A percentile compares a stretch with the other conserved stretches of the same genome.
Evolutionary conservation across 2,797 vertebrate genomes (phyloP).

Genomic region (Trichosurus vulpecula): DNA sequence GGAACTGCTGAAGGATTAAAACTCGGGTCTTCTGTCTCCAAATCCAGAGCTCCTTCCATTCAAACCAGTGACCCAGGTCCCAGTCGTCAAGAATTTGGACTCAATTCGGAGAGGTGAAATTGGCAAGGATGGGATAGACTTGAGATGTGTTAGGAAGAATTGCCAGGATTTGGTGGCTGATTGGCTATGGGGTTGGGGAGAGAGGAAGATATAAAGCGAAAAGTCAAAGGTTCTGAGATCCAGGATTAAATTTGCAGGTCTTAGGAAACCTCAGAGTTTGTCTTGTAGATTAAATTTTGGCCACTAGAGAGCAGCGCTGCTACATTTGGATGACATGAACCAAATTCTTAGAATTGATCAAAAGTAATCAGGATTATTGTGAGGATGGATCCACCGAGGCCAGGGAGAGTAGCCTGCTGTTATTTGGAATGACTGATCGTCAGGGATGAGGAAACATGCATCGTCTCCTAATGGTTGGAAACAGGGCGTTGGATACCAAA

Average conservation of each 20-base stretch:
- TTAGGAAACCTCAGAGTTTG: not conserved
- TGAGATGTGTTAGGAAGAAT: not conserved
- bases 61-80: not conserved
- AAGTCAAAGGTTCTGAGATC: not conserved
- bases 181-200: not conserved
- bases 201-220: not conserved
- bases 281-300: not conserved
- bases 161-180: not conserved
- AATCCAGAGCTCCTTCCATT: not conserved
- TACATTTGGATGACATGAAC: not conserved
- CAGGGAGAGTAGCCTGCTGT: not conserved
- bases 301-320: constrained; percentile 70
- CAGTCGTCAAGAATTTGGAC: not conserved
- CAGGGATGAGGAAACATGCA: not conserved
- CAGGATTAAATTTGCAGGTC: not conserved
- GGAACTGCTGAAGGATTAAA: not conserved
- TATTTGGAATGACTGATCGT: constrained; percentile 9
- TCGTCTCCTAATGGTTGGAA: constrained; percentile 18
- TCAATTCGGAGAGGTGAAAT: not conserved
- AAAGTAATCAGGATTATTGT: not conserved
- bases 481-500: not conserved
- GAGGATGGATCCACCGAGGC: not conserved
- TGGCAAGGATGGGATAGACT: not conserved
- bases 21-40: not conserved
- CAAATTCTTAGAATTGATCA: not conserved